Evolutionary conservation across 2,113 vertebrate species (phyloP), one percentile per base, ranked within the genome.

Genomic region (Ovis canadensis): DNA sequence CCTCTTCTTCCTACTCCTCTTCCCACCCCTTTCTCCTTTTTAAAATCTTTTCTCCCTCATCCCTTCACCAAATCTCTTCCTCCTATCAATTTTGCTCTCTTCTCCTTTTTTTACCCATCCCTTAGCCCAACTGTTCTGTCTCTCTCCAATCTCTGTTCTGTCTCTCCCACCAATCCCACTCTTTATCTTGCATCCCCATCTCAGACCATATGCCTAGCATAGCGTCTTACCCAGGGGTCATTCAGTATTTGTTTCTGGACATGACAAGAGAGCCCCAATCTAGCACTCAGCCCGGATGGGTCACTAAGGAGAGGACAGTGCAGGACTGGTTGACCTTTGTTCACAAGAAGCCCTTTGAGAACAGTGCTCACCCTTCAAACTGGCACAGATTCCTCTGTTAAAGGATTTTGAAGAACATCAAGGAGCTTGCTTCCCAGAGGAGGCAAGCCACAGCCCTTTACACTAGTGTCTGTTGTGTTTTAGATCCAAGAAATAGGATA

Each of bases 251-350:
- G 43, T 23, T 48, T 60, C 87, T 81, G 84, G 74, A 91, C 13
- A 23, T 14, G 57, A 40, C 3, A 23, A n/a, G 36, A 62, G 45
- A 31, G 6, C 85, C 36, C 3, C 19, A 33, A 0, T 48, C 25
- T 31, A 17, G n/a, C 7, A 0, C 19, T 0, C 14, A 9, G 16
- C 52, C n/a, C 0, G 1, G 43, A 21, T 1, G 4, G 9, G 82
- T 27, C 57, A 31, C 25, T 10, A 5, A 2, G 40, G 33, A 14
- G 19, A 40, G 13, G 7, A 3, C 3, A 11, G 40, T 1, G 7
- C 48, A 6, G 48, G 31, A 21, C 31, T 12, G 60, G 36, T 14
- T 12, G 29, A 6, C 7, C 1, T 54, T 7, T 40, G 64, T n/a
- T 31, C 57, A 33, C 12, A 0, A 15, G 60, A 62, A 21, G 3